These are phyloP conservation scores for Limenitis camilla DNA, from an alignment of 2,888 invertebrate species.

Conservation along the genomic window DNA sequence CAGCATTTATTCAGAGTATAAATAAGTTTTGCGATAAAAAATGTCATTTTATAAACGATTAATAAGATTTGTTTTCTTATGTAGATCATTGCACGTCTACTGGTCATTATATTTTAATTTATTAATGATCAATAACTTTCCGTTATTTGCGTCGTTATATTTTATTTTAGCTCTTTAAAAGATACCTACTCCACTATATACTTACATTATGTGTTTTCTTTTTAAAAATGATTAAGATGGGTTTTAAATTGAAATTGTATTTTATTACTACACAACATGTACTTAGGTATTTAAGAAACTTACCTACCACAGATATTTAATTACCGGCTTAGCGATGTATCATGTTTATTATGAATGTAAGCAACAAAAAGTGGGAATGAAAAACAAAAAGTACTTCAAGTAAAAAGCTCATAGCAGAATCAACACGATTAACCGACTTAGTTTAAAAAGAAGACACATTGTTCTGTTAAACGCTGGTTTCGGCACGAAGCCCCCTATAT, in stretches of 20 bases:
- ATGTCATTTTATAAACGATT: slow-evolving; percentile 3
- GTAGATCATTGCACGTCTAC: slow-evolving; percentile 19
- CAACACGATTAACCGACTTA: slow-evolving; percentile 51
- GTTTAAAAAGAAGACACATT: slow-evolving; percentile 64
- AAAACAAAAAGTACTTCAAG: slow-evolving; percentile 7
- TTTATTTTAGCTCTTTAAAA: not conserved
- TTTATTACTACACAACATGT: too few relatives aligned
- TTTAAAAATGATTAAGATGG: too few relatives aligned
- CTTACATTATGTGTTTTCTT: too few relatives aligned
- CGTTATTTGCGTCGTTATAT: not conserved
- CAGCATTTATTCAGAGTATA: slow-evolving; percentile 13
- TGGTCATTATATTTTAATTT: slow-evolving; percentile 3
- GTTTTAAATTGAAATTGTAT: too few relatives aligned
- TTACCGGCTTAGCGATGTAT: not conserved
- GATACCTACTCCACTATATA: too few relatives aligned
- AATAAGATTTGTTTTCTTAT: not conserved
- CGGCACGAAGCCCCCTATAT: slow-evolving; percentile 66
- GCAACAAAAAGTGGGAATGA: not conserved
- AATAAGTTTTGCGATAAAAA: slow-evolving; percentile 4
- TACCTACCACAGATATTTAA: not conserved
- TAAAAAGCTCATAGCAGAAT: slow-evolving; percentile 37
- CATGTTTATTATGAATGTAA: slow-evolving; percentile 4
- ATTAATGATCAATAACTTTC: slow-evolving; percentile 5
- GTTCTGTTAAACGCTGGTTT: slow-evolving; percentile 66
- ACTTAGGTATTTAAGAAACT: not conserved